A percentile compares a stretch with the other conserved stretches of the same genome.
Conservation (phyloP, 2,797 vertebrate species). For the Myotis planiceps region DNA sequence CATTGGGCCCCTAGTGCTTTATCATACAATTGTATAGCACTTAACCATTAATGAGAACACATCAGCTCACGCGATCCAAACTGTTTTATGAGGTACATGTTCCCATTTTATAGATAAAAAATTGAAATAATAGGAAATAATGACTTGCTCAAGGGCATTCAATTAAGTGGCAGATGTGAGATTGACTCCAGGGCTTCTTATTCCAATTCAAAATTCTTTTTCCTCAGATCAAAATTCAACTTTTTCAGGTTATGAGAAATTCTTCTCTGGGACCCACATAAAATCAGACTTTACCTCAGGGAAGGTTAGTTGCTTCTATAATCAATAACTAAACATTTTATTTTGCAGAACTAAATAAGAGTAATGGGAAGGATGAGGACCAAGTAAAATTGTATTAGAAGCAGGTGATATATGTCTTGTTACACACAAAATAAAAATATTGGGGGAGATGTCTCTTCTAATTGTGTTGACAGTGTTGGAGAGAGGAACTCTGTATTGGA, state of each 20-base stretch:
- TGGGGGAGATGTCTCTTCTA: not conserved
- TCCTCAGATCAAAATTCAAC: not conserved
- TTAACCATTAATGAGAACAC: not conserved
- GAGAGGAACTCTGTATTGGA: not conserved
- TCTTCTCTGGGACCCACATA: not conserved
- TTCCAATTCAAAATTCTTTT: not conserved
- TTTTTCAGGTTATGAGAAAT: not conserved
- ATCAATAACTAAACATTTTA: not conserved
- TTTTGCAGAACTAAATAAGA: not conserved
- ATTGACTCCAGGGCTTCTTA: not conserved
- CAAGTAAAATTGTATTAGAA: not conserved
- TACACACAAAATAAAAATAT: not conserved
- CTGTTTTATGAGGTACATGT: not conserved
- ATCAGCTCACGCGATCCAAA: not conserved
- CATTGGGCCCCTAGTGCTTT: not conserved
- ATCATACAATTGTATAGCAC: not conserved
- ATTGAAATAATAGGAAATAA: not conserved
- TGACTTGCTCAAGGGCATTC: not conserved
- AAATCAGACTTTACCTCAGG: not conserved
- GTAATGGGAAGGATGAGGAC: not conserved
- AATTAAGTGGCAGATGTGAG: not conserved
- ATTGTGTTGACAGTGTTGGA: not conserved
- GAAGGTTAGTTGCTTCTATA: not conserved
- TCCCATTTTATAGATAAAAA: slow-evolving; percentile 15
- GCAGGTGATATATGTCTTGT: not conserved